Evolutionary conservation across 2,888 invertebrate genomes (phyloP).

Genomic region (Brassicogethes aeneus): DNA sequence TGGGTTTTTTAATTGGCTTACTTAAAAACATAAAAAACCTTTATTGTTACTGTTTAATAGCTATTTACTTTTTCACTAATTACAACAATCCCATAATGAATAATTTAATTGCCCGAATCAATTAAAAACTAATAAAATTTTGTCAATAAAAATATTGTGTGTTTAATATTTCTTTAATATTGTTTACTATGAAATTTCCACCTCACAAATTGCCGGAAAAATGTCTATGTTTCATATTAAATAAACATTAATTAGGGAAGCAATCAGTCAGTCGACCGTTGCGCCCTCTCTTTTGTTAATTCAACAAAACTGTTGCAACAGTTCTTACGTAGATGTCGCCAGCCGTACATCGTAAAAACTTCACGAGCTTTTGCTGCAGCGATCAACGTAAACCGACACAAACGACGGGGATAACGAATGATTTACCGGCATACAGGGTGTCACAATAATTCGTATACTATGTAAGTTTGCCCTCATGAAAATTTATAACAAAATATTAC

Average conservation of each 20-base stretch:
- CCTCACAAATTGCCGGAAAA: slow-evolving; percentile 10
- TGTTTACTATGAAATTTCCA: slow-evolving; percentile 9
- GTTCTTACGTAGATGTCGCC: slow-evolving; percentile 19
- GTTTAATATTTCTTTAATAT: slow-evolving; percentile 7
- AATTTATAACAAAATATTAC: too few species aligned
- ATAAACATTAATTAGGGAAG: slow-evolving; percentile 14
- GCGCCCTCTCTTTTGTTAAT: slow-evolving; percentile 18
- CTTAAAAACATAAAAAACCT: too few species aligned
- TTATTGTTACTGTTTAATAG: too few species aligned
- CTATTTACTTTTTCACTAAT: too few species aligned
- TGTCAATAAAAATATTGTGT: slow-evolving; percentile 3
- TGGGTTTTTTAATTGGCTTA: too few species aligned
- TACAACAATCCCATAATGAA: too few species aligned
- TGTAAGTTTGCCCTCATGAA: too few species aligned
- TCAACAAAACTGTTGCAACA: slow-evolving; percentile 14
- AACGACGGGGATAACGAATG: background rate
- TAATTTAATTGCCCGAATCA: too few species aligned
- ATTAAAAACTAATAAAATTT: background rate
- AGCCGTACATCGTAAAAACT: too few species aligned
- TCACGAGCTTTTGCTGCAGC: slow-evolving; percentile 6
- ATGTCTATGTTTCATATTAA: slow-evolving; percentile 10
- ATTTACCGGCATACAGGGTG: too few species aligned
- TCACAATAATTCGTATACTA: too few species aligned
- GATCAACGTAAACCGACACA: background rate
- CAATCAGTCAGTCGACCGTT: slow-evolving; percentile 8